Percentiles rank a stretch among this genome's conserved stretches.
These are phyloP conservation scores for Euwallacea fornicatus DNA, from an alignment of 1,140 invertebrate species.

Conservation along the genomic window DNA sequence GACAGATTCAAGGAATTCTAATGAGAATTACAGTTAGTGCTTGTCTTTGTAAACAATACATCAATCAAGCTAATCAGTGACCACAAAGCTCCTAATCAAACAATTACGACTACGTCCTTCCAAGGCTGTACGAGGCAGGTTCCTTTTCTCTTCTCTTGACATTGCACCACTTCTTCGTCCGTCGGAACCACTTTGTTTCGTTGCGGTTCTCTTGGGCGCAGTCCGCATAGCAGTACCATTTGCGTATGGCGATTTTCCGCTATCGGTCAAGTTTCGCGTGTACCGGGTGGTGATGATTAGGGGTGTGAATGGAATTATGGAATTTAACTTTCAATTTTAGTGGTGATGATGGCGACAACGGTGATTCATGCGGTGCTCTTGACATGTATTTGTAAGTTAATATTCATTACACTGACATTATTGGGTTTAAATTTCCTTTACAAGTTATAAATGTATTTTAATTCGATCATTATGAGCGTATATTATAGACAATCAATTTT, in stretches of 20 bases:
- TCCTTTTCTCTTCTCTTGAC: conserved; percentile 27
- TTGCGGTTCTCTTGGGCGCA: conserved; percentile 14
- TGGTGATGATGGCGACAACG: too few species aligned
- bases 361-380: too few species aligned
- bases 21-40: not conserved
- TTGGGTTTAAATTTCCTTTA: not conserved
- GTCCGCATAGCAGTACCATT: not conserved
- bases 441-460: not conserved
- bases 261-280: not conserved
- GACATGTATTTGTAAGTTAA: too few species aligned
- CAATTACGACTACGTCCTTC: conserved; percentile 19
- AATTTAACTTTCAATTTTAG: too few species aligned
- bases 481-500: not conserved
- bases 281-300: too few species aligned
- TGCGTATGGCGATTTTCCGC: not conserved
- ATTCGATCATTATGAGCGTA: conserved; percentile 5
- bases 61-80: not conserved
- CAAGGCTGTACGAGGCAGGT: conserved; percentile 24
- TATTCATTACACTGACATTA: too few species aligned
- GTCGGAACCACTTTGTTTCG: conserved; percentile 8
- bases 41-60: not conserved
- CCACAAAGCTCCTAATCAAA: not conserved
- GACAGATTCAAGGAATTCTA: too few species aligned
- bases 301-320: too few species aligned
- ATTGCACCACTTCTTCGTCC: conserved; percentile 32